Evolutionary conservation across 2,113 vertebrate species (phyloP).

Genomic region (Tonatia bakeri): DNA sequence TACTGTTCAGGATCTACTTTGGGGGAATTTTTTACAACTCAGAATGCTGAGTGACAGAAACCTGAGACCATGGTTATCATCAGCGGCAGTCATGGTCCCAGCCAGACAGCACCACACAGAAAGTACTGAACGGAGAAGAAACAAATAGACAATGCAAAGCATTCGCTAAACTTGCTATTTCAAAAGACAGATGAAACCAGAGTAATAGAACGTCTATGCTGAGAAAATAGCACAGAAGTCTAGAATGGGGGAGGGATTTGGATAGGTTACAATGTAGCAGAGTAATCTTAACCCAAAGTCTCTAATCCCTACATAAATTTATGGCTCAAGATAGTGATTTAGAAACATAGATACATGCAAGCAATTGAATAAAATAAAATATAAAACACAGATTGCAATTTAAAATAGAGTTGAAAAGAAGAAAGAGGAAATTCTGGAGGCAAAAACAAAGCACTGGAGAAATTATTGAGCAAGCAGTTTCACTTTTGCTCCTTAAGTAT

Average conservation of each 20-base stretch:
- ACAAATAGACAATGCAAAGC: neutral
- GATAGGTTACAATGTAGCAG: neutral
- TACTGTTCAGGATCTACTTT: neutral
- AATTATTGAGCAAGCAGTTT: neutral
- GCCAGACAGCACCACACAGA: neutral
- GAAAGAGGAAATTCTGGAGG: neutral
- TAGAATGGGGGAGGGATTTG: neutral
- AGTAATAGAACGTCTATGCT: neutral
- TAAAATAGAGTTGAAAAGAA: neutral
- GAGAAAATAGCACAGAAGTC: neutral
- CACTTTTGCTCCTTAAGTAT: neutral
- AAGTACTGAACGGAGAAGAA: neutral
- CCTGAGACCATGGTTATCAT: neutral
- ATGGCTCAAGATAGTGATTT: neutral
- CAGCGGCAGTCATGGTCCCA: rapidly evolving
- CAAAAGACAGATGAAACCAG: neutral
- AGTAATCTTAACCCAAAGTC: neutral
- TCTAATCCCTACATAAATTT: neutral
- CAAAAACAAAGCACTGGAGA: neutral
- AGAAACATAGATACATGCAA: neutral
- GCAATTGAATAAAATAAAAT: neutral
- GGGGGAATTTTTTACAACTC: neutral
- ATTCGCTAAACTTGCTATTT: neutral
- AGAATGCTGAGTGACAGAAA: neutral
- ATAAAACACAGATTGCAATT: neutral